These are phyloP conservation scores for Pyrocoelia pectoralis DNA, from an alignment of 2,888 invertebrate genomes.

Conservation along the genomic window DNA sequence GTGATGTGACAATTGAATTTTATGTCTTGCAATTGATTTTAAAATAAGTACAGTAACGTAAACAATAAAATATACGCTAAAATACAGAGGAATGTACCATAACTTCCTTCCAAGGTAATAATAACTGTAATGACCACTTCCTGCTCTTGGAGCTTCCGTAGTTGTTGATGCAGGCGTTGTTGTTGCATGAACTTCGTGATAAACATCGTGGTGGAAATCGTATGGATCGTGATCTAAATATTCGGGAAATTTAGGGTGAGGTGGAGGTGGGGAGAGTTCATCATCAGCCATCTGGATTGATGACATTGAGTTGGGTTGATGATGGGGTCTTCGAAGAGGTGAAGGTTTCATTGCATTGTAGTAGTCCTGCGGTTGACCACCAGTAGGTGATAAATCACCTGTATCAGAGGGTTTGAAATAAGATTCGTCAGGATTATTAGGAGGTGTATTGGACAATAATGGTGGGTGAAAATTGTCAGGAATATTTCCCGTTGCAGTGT, in stretches of 20 bases:
- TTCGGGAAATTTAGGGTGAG: slow-evolving; percentile 38
- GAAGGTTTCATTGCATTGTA: slow-evolving; percentile 33
- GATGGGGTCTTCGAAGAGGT: slow-evolving; percentile 27
- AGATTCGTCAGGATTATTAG: slow-evolving; percentile 12
- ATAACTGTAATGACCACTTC: slow-evolving; percentile 71
- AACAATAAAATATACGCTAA: slow-evolving; percentile 75
- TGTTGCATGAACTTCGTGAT: slow-evolving; percentile 51
- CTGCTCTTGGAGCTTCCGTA: slow-evolving; percentile 59
- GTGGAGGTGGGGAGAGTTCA: slow-evolving; percentile 58
- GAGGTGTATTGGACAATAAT: background rate
- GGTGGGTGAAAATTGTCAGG: slow-evolving; percentile 20
- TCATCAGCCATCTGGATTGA: slow-evolving; percentile 43
- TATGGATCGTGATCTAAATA: slow-evolving; percentile 49
- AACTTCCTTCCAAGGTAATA: slow-evolving; percentile 78
- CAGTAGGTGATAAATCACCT: background rate
- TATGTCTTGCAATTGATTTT: slow-evolving; percentile 77
- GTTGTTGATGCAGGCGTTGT: slow-evolving; percentile 45
- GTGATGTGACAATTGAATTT: slow-evolving; percentile 70
- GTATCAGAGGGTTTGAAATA: slow-evolving; percentile 6
- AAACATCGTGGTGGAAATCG: slow-evolving; percentile 53
- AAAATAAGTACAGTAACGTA: slow-evolving; percentile 76
- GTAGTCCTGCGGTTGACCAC: background rate
- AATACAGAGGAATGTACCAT: slow-evolving; percentile 79
- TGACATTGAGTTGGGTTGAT: slow-evolving; percentile 30
- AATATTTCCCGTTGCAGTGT: background rate